Evolutionary conservation across 2,113 vertebrate species (phyloP).

Genomic region (Chaenocephalus aceratus): DNA sequence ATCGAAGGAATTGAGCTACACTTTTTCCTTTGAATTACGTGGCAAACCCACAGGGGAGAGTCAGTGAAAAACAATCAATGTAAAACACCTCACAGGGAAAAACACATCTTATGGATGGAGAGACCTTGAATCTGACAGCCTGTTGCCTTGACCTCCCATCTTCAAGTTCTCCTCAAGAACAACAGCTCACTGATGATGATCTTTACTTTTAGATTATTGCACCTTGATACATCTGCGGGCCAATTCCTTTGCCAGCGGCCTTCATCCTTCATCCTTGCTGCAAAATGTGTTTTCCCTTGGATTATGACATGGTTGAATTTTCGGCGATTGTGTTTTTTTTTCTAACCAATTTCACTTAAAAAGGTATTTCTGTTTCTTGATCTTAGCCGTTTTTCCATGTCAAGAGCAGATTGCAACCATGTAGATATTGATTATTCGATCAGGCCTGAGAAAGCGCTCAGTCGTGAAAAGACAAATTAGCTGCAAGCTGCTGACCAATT

Average conservation of each 20-base stretch:
- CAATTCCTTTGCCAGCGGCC: slow-evolving; percentile 33
- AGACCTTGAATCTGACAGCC: slow-evolving; percentile 52
- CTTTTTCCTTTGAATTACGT: slow-evolving; percentile 2
- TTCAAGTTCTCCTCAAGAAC: slow-evolving; percentile 38
- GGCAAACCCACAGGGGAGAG: neutral
- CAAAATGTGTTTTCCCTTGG: slow-evolving; percentile 31
- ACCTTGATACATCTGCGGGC: slow-evolving; percentile 44
- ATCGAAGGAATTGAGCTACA: neutral
- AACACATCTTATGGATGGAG: slow-evolving; percentile 27
- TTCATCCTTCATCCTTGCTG: slow-evolving; percentile 27
- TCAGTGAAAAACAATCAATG: slow-evolving; percentile 6
- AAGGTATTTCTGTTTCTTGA: slow-evolving; percentile 48
- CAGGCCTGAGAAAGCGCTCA: slow-evolving; percentile 74
- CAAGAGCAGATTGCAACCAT: slow-evolving; percentile 76
- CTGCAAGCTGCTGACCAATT: slow-evolving; percentile 82
- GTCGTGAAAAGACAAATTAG: slow-evolving; percentile 83
- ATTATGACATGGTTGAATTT: slow-evolving; percentile 4
- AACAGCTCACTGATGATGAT: slow-evolving; percentile 2
- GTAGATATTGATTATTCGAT: slow-evolving; percentile 81
- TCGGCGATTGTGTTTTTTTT: neutral
- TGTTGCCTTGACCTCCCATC: slow-evolving; percentile 67
- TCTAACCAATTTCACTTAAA: slow-evolving; percentile 34
- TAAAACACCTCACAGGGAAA: slow-evolving; percentile 18
- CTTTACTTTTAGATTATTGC: slow-evolving; percentile 46
- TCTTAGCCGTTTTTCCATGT: slow-evolving; percentile 60